A percentile compares a stretch with the other conserved stretches of the same genome.
Conservation (phyloP, 2,797 vertebrate genomes). For the Sebastes itinus region DNA sequence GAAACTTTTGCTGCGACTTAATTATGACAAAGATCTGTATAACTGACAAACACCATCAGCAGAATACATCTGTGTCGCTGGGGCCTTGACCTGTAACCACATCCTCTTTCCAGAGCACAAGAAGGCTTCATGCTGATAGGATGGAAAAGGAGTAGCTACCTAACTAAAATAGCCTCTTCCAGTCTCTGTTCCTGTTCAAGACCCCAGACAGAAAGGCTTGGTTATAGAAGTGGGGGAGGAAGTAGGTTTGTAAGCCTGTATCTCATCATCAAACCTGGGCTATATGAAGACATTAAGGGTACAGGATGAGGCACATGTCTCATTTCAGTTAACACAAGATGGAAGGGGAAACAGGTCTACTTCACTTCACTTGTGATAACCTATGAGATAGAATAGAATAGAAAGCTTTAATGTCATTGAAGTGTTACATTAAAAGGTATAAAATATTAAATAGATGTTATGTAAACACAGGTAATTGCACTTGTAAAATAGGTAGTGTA, state of each 20-base stretch:
- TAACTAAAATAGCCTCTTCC: conserved; percentile 75
- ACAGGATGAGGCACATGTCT: conserved; percentile 28
- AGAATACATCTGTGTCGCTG: conserved; percentile 46
- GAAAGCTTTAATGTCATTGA: too few relatives aligned
- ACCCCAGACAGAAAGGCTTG: conserved; percentile 44
- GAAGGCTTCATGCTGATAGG: conserved; percentile 67
- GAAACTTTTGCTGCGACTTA: conserved; percentile 44
- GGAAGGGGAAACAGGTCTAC: background rate
- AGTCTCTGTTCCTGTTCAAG: conserved; percentile 75
- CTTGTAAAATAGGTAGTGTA: too few relatives aligned
- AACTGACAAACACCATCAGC: conserved; percentile 66
- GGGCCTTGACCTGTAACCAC: conserved; percentile 76
- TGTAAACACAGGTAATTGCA: too few relatives aligned
- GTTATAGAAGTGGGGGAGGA: conserved; percentile 1
- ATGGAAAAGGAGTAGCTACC: conserved; percentile 73
- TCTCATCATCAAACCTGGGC: conserved; percentile 27
- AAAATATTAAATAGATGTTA: too few relatives aligned
- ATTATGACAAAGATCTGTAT: conserved; percentile 60
- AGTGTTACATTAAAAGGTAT: too few relatives aligned
- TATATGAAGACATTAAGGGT: conserved; percentile 12
- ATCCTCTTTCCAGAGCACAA: conserved; percentile 78
- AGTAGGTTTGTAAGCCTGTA: conserved; percentile 9
- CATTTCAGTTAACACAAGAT: background rate
- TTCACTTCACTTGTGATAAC: background rate
- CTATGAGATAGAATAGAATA: too few relatives aligned